Percentiles rank a stretch among this genome's conserved stretches.
Evolutionary conservation across 2,888 invertebrate species (phyloP).

Genomic region (Tachina lurida): DNA sequence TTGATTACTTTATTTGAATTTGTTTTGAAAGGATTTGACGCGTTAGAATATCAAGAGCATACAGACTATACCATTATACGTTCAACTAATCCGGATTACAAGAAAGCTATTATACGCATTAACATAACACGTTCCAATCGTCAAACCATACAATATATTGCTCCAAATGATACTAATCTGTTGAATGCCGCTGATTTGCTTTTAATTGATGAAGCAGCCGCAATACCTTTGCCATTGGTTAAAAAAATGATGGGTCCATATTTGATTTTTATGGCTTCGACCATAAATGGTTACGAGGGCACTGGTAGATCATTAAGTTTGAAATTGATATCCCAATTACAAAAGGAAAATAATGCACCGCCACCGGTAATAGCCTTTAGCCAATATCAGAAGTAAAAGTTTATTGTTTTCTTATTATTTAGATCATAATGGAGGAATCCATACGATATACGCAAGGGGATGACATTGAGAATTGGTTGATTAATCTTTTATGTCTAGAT

Average conservation of each 20-base stretch:
- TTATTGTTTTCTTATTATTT: conserved; percentile 50
- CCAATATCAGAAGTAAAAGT: not conserved
- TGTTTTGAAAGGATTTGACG: conserved; percentile 96
- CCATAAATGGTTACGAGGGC: conserved; percentile 99
- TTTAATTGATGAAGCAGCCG: conserved; percentile 99
- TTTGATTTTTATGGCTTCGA: conserved; percentile 97
- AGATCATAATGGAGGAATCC: conserved; percentile 94
- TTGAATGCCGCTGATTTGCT: conserved; percentile 96
- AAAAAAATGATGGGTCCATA: conserved; percentile 95
- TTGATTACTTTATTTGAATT: conserved; percentile 98
- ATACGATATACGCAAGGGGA: conserved; percentile 96
- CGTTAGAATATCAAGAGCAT: conserved; percentile 96
- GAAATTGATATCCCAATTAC: conserved; percentile 95
- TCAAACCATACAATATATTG: conserved; percentile 98
- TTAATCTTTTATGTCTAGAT: conserved; percentile 94
- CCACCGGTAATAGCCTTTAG: conserved; percentile 84
- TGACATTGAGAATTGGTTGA: conserved; percentile 95
- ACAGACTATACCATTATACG: conserved; percentile 96
- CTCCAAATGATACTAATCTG: conserved; percentile 94
- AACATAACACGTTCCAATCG: conserved; percentile 95
- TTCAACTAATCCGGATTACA: conserved; percentile 97
- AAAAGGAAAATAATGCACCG: conserved; percentile 85
- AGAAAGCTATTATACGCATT: conserved; percentile 96
- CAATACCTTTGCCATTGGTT: conserved; percentile 97
- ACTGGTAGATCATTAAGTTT: conserved; percentile 97